Evolutionary conservation across 2,113 vertebrate species (phyloP).

Genomic region (Mobula birostris): DNA sequence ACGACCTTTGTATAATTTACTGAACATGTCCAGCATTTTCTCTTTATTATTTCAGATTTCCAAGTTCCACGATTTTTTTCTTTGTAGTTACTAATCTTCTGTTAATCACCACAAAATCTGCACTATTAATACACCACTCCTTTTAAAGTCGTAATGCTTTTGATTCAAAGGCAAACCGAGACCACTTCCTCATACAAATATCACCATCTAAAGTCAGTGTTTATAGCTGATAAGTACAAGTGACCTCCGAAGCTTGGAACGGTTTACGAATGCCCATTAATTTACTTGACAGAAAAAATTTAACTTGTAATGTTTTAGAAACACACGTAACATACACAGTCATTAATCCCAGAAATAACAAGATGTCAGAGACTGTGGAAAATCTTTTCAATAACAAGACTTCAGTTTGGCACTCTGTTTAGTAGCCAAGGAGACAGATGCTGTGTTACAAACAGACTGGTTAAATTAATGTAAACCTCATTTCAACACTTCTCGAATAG

Average conservation of each 20-base stretch:
- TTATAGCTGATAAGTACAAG: background rate
- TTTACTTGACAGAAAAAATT: conserved; percentile 19
- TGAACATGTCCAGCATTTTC: too few relatives aligned
- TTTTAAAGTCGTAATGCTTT: background rate
- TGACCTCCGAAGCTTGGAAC: background rate
- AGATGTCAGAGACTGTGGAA: conserved; percentile 4
- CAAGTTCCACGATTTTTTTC: too few relatives aligned
- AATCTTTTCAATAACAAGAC: background rate
- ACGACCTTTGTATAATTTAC: too few relatives aligned
- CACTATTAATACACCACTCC: background rate
- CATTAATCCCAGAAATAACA: conserved; percentile 10
- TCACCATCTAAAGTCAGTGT: conserved; percentile 28
- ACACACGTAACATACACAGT: background rate
- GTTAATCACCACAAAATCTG: too few relatives aligned
- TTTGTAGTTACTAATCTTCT: too few relatives aligned
- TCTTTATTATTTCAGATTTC: too few relatives aligned
- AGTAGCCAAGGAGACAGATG: conserved; percentile 29
- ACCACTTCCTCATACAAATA: background rate
- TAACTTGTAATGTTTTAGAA: conserved; percentile 8
- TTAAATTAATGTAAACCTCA: conserved; percentile 29
- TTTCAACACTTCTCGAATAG: background rate
- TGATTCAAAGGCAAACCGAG: background rate
- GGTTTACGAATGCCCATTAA: background rate
- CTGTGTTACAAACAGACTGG: background rate
- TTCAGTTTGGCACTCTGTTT: conserved; percentile 29